Percentiles rank a stretch among this genome's conserved stretches.
Conservation (phyloP, 1,140 invertebrate species). For the Aplysia californica region DNA sequence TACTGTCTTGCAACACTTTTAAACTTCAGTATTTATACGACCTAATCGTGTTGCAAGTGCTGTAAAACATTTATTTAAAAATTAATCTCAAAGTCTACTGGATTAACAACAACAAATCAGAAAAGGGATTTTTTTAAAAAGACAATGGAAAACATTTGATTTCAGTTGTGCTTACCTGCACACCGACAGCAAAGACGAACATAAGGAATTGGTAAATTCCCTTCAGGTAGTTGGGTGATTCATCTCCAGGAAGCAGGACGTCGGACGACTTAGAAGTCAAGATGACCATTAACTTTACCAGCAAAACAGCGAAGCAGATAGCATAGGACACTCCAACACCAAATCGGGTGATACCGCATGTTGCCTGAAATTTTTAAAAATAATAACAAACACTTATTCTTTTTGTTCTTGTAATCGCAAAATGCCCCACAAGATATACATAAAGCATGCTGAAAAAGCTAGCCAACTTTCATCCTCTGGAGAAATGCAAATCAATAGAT, state of each 20-base stretch:
- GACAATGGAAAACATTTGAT: no score
- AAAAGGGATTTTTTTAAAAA: no score
- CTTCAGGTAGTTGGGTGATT: conserved; percentile 91
- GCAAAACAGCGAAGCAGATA: conserved; percentile 89
- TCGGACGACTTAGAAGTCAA: conserved; percentile 76
- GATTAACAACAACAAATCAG: no score
- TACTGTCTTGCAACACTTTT: no score
- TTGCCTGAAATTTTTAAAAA: conserved; percentile 64
- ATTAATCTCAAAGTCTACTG: no score
- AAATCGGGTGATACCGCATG: conserved; percentile 86
- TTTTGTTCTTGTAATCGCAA: neutral
- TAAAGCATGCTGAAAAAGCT: no score
- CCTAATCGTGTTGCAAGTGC: no score
- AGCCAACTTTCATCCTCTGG: no score
- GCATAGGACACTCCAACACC: conserved; percentile 88
- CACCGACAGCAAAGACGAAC: conserved; percentile 79
- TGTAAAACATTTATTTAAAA: no score
- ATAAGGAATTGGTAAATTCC: conserved; percentile 90
- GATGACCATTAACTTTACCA: conserved; percentile 94
- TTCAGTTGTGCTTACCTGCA: conserved; percentile 72
- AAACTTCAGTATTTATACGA: no score
- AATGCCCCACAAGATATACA: no score
- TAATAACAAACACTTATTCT: neutral
- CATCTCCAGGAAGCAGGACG: conserved; percentile 64
- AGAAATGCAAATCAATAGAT: no score